These are phyloP conservation scores for Trissolcus japonicus DNA, from an alignment of 2,888 invertebrate species.

Conservation along the genomic window DNA sequence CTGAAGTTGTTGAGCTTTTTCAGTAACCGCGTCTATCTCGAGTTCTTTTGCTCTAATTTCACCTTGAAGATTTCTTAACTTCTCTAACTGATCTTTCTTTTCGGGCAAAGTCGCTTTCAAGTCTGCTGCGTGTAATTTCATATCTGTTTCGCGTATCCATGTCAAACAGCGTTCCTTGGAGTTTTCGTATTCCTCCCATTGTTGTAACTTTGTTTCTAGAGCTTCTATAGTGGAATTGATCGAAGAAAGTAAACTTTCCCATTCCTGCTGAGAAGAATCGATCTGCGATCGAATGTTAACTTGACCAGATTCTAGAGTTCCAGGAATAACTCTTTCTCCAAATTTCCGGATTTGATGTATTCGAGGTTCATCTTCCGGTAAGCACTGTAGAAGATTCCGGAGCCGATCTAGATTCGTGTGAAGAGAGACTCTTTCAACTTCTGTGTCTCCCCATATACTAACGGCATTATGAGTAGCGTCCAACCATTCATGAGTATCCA, in stretches of 20 bases:
- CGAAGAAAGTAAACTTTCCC: constrained; percentile 88
- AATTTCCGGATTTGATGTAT: constrained; percentile 87
- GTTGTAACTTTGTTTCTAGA: constrained; percentile 88
- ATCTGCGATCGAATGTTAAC: constrained; percentile 91
- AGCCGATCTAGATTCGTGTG: constrained; percentile 91
- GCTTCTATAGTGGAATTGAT: constrained; percentile 87
- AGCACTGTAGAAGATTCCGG: constrained; percentile 84
- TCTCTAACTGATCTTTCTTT: constrained; percentile 90
- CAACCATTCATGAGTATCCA: constrained; percentile 91
- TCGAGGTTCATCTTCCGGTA: constrained; percentile 91
- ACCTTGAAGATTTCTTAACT: constrained; percentile 87
- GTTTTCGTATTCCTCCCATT: constrained; percentile 94
- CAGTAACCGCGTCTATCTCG: constrained; percentile 94
- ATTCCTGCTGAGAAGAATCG: constrained; percentile 92
- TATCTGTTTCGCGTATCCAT: constrained; percentile 94
- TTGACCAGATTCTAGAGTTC: constrained; percentile 89
- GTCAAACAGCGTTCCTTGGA: constrained; percentile 89
- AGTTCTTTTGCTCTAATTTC: constrained; percentile 93
- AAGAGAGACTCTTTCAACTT: constrained; percentile 88
- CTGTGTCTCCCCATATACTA: constrained; percentile 88
- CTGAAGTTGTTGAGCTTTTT: constrained; percentile 90
- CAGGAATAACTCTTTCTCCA: constrained; percentile 94
- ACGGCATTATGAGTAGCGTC: constrained; percentile 90
- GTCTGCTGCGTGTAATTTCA: constrained; percentile 90
- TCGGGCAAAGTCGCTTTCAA: constrained; percentile 88